These are phyloP conservation scores for Oceanodroma tethys DNA, from an alignment of 2,113 vertebrate genomes.

Conservation along the genomic window DNA sequence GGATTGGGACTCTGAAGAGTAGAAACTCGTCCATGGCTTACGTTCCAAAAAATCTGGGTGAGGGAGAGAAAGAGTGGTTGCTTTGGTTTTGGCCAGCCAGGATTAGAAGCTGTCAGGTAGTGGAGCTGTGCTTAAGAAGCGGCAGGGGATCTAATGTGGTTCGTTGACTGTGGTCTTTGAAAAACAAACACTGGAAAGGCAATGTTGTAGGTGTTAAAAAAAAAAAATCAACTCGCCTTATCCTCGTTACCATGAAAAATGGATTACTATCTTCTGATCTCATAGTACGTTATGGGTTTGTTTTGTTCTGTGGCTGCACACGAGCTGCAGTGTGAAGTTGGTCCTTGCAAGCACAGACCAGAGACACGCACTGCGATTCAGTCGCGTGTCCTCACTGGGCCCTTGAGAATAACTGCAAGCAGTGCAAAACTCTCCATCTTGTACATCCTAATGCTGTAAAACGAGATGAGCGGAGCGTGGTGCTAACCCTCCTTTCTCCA, in stretches of 20 bases:
- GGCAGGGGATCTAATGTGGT: background rate
- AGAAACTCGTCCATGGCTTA: background rate
- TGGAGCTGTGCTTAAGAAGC: background rate
- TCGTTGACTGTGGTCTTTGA: background rate
- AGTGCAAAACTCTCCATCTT: background rate
- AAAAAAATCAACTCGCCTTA: background rate
- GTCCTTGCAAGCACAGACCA: background rate
- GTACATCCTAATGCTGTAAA: background rate
- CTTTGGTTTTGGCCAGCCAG: background rate
- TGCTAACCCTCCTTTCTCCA: background rate
- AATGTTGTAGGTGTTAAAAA: background rate
- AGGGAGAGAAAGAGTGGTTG: background rate
- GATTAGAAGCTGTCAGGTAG: background rate
- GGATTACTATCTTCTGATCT: background rate
- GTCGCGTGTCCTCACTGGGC: accelerated
- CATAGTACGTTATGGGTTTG: accelerated
- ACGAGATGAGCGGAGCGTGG: background rate
- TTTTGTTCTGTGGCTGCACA: background rate
- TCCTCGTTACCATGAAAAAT: background rate
- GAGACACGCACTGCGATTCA: accelerated
- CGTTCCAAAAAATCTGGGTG: background rate
- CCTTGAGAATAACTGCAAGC: background rate
- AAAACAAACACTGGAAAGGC: background rate
- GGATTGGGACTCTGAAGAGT: background rate
- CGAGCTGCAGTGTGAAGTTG: background rate